A percentile compares a stretch with the other conserved stretches of the same genome.
Conservation (phyloP, 2,113 vertebrate genomes). For the Grus americana region DNA sequence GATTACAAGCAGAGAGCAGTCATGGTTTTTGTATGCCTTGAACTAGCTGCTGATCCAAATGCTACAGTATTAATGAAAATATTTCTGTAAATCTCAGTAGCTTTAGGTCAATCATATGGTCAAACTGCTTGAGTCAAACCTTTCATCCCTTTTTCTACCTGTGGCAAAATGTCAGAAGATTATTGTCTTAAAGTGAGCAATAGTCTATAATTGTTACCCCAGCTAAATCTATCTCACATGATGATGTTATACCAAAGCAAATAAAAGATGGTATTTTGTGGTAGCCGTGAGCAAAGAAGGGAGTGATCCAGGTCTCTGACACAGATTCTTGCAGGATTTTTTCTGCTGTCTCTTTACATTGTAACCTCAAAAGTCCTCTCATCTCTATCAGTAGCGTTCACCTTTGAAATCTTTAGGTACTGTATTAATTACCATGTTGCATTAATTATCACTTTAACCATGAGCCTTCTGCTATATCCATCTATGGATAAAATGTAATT, state of each 20-base stretch:
- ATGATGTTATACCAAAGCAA: neutral
- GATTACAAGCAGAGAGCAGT: neutral
- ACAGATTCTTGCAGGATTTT: neutral
- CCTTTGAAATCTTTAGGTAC: neutral
- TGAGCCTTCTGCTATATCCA: neutral
- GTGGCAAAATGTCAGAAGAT: neutral
- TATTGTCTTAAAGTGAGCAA: neutral
- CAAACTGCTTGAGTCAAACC: neutral
- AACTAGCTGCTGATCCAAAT: neutral
- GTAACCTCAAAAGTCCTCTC: neutral
- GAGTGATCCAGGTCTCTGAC: neutral
- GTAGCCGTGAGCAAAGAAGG: neutral
- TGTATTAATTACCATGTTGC: neutral
- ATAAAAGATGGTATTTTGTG: neutral
- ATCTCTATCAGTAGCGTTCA: neutral
- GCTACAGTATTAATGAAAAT: neutral
- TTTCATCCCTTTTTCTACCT: neutral
- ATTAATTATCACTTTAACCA: neutral
- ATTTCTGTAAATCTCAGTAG: neutral
- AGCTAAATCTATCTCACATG: neutral
- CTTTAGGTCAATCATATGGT: neutral
- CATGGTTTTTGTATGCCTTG: neutral
- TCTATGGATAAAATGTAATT: neutral
- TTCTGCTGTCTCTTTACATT: neutral
- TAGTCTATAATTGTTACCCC: neutral